Base-by-base conservation (phyloP, 2,113 vertebrate species). In the Psettodes erumei region DNA sequence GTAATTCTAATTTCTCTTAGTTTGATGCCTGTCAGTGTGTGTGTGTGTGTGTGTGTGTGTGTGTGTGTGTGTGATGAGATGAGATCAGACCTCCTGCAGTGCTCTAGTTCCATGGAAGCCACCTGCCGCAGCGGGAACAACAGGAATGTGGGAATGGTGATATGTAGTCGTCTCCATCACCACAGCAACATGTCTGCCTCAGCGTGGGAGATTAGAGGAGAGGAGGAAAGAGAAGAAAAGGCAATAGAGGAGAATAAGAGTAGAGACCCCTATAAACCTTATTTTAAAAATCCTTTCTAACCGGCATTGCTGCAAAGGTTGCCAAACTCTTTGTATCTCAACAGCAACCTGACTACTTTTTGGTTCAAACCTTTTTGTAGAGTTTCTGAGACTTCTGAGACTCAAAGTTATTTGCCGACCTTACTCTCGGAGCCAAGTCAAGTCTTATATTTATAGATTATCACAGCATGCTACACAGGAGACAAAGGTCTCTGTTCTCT, bases 81-180 rank as follows among this genome's bases (percentile, higher is more conserved):
- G 79, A 91, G 88, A 92, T 91, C 81, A 90, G 85, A 68, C 79
- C 38, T 80, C 75, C 83, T 75, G 62, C 77, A 69, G 75, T 23
- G 78, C 47, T 6, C 64, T 66, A 37, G 83, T 65, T 83, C 69
- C 66, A 71, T 40, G 33, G 63, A 86, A 81, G 80, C 83, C 84
- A 90, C 90, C 83, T 88, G 81, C 85, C 90, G 77, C 75, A 71
- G 75, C 73, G 86, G 89, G 82, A 90, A 84, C 23, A 72, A 60
- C 38, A 79, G 75, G 90, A 92, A 91, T 91, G 91, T 85, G 81
- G 66, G 85, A 88, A 78, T 47, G 6, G 43, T 33, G 79, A 87
- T 83, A 59, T 19, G 73, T 74, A 37, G 19, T 42, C 53, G 64
- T 88, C 69, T 83, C 62, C 27, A 21, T 59, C 71, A 80, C 55